These are phyloP conservation scores for Proctacanthus coquilletti DNA, from an alignment of 1,140 invertebrate species.

Conservation along the genomic window DNA sequence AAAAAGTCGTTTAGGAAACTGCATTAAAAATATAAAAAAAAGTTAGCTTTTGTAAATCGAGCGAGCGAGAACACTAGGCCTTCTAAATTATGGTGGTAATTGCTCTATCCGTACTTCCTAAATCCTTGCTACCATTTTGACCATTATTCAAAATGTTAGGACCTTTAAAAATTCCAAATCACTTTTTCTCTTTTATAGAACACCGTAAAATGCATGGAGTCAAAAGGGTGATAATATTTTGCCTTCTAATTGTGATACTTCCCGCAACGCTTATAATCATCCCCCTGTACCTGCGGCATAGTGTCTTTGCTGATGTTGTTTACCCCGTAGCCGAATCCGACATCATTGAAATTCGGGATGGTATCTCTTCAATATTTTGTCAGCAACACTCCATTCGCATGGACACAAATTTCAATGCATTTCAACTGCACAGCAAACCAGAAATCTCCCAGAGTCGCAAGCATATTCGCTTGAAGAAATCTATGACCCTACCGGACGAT, in stretches of 20 bases:
- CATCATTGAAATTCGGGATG: conserved; percentile 59
- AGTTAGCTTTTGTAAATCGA: no score
- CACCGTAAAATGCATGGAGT: conserved; percentile 55
- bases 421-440: conserved; percentile 54
- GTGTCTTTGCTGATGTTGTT: conserved; percentile 51
- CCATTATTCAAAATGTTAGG: no score
- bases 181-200: conserved; percentile 32
- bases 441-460: conserved; percentile 50
- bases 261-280: conserved; percentile 53
- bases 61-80: no score
- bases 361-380: conserved; percentile 63
- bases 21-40: no score
- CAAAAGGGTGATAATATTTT: conserved; percentile 55
- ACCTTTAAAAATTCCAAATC: conserved; percentile 2
- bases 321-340: conserved; percentile 60
- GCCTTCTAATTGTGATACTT: conserved; percentile 50
- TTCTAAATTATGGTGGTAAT: no score
- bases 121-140: no score
- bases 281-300: conserved; percentile 58
- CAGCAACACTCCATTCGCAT: conserved; percentile 58
- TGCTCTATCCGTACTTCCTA: no score
- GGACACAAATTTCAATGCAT: conserved; percentile 66
- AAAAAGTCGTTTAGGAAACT: no score
- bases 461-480: conserved; percentile 61
- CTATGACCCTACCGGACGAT: conserved; percentile 67